A percentile compares a stretch with the other conserved stretches of the same genome.
These are phyloP conservation scores for Escarpia spicata DNA, from an alignment of 2,888 invertebrate species.

Conservation along the genomic window DNA sequence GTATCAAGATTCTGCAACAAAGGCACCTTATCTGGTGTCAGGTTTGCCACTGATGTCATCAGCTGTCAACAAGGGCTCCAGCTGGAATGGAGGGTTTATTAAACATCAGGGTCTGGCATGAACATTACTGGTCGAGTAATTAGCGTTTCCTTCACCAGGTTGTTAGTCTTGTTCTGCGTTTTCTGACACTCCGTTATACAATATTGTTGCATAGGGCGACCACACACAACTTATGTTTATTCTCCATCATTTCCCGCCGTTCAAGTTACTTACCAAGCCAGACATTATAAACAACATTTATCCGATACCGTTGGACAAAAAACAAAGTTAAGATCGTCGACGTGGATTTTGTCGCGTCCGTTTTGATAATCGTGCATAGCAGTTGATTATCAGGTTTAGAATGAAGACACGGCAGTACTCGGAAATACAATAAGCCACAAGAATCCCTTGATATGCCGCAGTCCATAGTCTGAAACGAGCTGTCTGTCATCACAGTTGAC, in stretches of 20 bases:
- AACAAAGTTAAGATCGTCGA: neutral
- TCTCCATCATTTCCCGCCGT: neutral
- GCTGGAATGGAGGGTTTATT: neutral
- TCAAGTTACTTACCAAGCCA: neutral
- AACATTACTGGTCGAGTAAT: neutral
- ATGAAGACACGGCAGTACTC: neutral
- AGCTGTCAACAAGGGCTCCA: neutral
- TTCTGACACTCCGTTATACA: neutral
- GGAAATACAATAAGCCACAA: neutral
- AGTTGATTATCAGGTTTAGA: neutral
- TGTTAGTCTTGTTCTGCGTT: neutral
- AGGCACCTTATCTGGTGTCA: neutral
- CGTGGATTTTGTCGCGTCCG: slow-evolving; percentile 8
- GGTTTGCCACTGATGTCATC: neutral
- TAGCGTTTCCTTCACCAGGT: neutral
- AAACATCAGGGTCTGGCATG: neutral
- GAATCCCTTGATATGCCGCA: slow-evolving; percentile 3
- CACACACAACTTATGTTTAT: neutral
- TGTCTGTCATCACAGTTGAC: neutral
- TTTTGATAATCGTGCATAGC: neutral
- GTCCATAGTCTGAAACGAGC: neutral
- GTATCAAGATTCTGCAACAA: slow-evolving; percentile 7
- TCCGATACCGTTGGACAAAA: neutral
- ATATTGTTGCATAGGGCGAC: neutral
- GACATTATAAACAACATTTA: neutral